Base-by-base conservation (phyloP, 2,113 vertebrate genomes). In the Thomomys bottae region DNA sequence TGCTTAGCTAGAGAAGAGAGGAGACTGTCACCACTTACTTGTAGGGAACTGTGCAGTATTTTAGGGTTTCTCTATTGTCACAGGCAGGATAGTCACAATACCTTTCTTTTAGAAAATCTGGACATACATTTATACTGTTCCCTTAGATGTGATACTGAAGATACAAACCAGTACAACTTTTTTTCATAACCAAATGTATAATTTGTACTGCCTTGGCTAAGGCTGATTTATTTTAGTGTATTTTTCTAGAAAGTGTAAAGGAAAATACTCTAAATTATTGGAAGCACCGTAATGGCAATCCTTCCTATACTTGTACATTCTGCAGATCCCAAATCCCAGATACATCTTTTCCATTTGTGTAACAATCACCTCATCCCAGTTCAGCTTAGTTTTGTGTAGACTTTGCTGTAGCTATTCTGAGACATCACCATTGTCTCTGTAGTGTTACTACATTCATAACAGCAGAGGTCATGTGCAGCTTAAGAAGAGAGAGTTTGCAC, bases 21-120 rank as follows among this genome's bases (percentile, higher is more conserved):
- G 32, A 18, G 3, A n/a, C 49, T 36, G 8, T 23, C 0, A 40
- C 1, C 34, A 10, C 5, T 32, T 30, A 38, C 4, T 0, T 24
- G 2, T 1, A 28, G 9, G 12, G 0, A 8, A 30, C 32, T 73
- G 28, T 24, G 36, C 8, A 21, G n/a, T 34, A n/a, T n/a, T 77
- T 87, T 45, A 17, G 2, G 30, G 34, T 85, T 45, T 21, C 21
- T 30, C 57, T 85, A 30, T 30, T 15, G 42, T 64, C 61, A 14
- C 18, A 9, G 11, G 12, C 3, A 84, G 40, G 26, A 17, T 54
- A 8, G 10, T 75, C 11, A 57, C 32, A 32, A 2, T 18, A 5
- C 4, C 42, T 92, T 5, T 32, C 11, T 61, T 83, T 91, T 54
- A 94, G 26, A 73, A 80, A 49, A 32, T 42, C 8, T 71, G 45